Evolutionary conservation across 2,888 invertebrate genomes (phyloP), one percentile per base, ranked within the genome.

Genomic region (Cosmopolites sordidus): DNA sequence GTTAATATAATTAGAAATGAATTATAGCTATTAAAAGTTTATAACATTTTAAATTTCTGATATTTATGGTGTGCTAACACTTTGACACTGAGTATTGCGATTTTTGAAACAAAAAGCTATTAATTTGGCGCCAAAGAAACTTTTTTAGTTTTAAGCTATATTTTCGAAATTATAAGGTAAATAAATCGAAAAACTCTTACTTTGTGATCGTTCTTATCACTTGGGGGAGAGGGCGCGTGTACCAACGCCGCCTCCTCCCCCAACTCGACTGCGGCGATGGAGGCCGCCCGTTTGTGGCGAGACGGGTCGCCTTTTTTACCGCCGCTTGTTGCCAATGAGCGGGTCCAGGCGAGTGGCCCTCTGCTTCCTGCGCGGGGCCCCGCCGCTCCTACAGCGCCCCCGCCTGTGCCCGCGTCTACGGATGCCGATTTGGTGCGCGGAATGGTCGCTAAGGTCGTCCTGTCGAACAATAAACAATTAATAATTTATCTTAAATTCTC

Each of bases 211-310:
- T 51, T 44, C 14, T 48, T 29, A 22, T 51, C 49, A 43, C 44
- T 46, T 83, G 70, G 80, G 79, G 69, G 80, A 79, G 73, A 79
- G 78, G 74, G 79, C 78, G 67, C 78, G 38, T 60, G 50, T 12
- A 60, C 48, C 39, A 61, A 58, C 54, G 59, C 80, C 65, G 64
- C 81, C 78, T 70, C 81, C 80, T 67, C 80, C 79, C 75, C 81
- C 75, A 72, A 64, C 60, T 73, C 73, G 63, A 69, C 71, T 58
- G 70, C 68, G 44, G 68, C 66, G 52, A 69, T 68, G 41, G 70
- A 71, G 38, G 68, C 62, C 61, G 62, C 64, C 41, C 56, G 49
- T 47, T 53, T 53, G 39, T 59, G 58, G 11, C 50, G 38, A n/a
- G 22, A 11, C 14, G 39, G 30, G 69, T 62, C 78, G 76, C 77